These are phyloP conservation scores for Drosophila biarmipes DNA, from an alignment of 1,140 invertebrate genomes.

Conservation along the genomic window DNA sequence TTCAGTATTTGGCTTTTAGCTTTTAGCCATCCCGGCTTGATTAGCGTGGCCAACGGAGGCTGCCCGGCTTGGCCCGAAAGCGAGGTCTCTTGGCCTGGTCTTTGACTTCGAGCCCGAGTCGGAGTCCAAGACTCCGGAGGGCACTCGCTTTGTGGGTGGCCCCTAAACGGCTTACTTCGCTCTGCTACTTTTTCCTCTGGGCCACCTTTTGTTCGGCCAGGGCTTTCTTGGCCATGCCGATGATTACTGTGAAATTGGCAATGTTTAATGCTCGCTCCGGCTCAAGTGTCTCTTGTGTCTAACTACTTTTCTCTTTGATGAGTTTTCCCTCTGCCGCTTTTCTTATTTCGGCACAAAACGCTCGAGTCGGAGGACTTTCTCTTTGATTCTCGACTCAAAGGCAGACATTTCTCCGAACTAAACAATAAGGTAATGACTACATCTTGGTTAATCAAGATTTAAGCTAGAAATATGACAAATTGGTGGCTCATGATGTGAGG, in stretches of 20 bases:
- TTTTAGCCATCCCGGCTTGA: conserved; percentile 54
- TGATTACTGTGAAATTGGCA: conserved; percentile 82
- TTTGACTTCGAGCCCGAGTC: conserved; percentile 34
- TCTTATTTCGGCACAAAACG: conserved; percentile 43
- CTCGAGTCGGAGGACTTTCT: conserved; percentile 58
- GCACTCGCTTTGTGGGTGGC: conserved; percentile 67
- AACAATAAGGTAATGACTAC: conserved; percentile 28
- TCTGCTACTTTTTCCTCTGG: conserved; percentile 66
- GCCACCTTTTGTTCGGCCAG: conserved; percentile 39
- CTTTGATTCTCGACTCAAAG: conserved; percentile 29
- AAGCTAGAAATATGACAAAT: conserved; percentile 11
- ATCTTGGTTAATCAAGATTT: conserved; percentile 37
- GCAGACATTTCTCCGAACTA: conserved; percentile 2
- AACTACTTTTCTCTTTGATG: conserved; percentile 75
- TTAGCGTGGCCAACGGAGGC: conserved; percentile 68
- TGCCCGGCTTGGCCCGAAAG: conserved; percentile 67
- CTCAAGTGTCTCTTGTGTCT: conserved; percentile 62
- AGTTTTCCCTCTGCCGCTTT: conserved; percentile 58
- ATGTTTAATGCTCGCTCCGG: conserved; percentile 68
- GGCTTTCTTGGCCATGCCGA: conserved; percentile 49
- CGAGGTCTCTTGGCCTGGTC: conserved; percentile 53
- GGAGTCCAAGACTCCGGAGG: not conserved
- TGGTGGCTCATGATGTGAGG: not conserved
- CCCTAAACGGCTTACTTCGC: conserved; percentile 74
- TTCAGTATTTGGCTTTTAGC: conserved; percentile 17